A percentile compares a stretch with the other conserved stretches of the same genome.
These are phyloP conservation scores for Sisor rabdophorus DNA, from an alignment of 2,113 vertebrate genomes.

Conservation along the genomic window DNA sequence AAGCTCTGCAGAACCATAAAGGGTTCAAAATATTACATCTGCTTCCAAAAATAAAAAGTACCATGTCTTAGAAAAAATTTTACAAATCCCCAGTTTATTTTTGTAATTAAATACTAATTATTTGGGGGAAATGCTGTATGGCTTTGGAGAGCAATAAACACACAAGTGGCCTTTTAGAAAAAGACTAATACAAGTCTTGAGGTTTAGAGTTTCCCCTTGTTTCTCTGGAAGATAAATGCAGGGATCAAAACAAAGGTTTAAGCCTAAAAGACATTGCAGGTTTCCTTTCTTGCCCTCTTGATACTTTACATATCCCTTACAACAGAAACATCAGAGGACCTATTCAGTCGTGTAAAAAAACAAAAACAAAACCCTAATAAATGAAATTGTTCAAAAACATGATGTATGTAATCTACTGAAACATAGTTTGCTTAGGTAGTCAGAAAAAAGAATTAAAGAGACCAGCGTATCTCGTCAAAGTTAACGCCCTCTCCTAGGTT, in stretches of 20 bases:
- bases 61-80: neutral
- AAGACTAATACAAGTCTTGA: conserved; percentile 52
- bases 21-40: conserved; percentile 25
- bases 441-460: conserved; percentile 72
- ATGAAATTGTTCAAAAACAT: conserved; percentile 22
- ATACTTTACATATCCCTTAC: conserved; percentile 3
- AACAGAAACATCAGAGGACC: conserved; percentile 12
- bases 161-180: conserved; percentile 6
- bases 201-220: conserved; percentile 54
- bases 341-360: conserved; percentile 4
- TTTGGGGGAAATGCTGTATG: conserved; percentile 29
- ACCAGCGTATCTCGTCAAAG: conserved; percentile 85
- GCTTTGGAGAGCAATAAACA: conserved; percentile 33
- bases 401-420: conserved; percentile 18
- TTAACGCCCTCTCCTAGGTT: conserved; percentile 78
- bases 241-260: neutral
- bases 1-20: neutral
- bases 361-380: conserved; percentile 31
- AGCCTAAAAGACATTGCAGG: neutral
- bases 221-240: conserved; percentile 44
- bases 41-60: conserved; percentile 22
- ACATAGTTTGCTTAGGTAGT: conserved; percentile 12
- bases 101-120: neutral
- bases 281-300: neutral
- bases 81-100: neutral